A percentile compares a stretch with the other conserved stretches of the same genome.
Evolutionary conservation across 2,113 vertebrate species (phyloP).

Genomic region (Paracanthobrama guichenoti): DNA sequence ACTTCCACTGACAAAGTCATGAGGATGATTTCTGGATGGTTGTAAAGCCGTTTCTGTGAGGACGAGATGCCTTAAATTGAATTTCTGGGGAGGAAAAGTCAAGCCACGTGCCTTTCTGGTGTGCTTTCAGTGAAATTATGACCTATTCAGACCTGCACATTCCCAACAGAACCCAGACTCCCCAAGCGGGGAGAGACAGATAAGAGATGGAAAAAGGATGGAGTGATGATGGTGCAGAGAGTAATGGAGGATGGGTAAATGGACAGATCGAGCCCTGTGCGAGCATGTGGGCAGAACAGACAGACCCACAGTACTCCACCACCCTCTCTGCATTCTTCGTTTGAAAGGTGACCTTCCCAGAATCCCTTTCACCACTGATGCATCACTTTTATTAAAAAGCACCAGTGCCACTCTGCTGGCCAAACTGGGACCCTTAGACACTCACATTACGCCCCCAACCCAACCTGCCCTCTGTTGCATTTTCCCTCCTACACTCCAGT

Average conservation of each 20-base stretch:
- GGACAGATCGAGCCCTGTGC: slow-evolving; percentile 60
- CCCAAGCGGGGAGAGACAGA: background rate
- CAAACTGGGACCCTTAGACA: slow-evolving; percentile 49
- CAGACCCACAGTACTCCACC: slow-evolving; percentile 64
- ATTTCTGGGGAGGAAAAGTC: background rate
- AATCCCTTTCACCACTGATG: slow-evolving; percentile 63
- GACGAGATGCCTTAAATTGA: background rate
- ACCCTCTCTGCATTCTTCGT: slow-evolving; percentile 58
- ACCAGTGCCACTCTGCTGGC: slow-evolving; percentile 57
- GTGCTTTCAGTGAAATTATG: slow-evolving; percentile 32
- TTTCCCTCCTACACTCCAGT: slow-evolving; percentile 33
- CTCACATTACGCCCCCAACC: slow-evolving; percentile 59
- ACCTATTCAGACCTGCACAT: slow-evolving; percentile 17
- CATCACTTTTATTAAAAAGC: slow-evolving; percentile 64
- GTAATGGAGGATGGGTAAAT: slow-evolving; percentile 17
- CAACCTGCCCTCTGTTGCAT: slow-evolving; percentile 29
- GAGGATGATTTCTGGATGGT: slow-evolving; percentile 3
- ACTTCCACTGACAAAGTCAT: background rate
- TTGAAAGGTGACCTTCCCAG: slow-evolving; percentile 70
- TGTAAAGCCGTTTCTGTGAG: background rate
- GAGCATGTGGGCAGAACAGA: slow-evolving; percentile 58
- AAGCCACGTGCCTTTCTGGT: slow-evolving; percentile 24
- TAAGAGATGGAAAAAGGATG: slow-evolving; percentile 3
- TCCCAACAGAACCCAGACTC: background rate
- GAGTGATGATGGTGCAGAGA: slow-evolving; percentile 20